Evolutionary conservation across 2,888 invertebrate genomes (phyloP), one percentile per base, ranked within the genome.

Genomic region (Andrena flavipes): DNA sequence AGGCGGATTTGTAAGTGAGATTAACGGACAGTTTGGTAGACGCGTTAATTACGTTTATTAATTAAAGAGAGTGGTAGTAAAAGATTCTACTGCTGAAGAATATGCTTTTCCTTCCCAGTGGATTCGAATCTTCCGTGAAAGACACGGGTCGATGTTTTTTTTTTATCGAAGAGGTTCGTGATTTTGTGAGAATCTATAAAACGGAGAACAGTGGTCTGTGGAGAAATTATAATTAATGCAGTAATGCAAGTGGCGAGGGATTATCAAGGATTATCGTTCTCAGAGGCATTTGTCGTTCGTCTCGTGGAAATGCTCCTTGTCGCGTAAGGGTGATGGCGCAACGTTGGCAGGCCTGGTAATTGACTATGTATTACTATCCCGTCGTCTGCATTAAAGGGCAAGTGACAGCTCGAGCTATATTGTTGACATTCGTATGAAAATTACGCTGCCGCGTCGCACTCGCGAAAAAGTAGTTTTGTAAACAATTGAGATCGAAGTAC

Each of bases 321-420:
- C 7, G 35, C 6, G 16, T n/a, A n/a, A 56, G 35, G 16, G 16
- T 5, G 13, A 29, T 54, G 33, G 23, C 23, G 16, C 62, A n/a
- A 76, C 7, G 85, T 86, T 86, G 83, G 86, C 62, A 76, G 42
- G 48, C 80, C 81, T 86, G 85, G 16, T 69, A 76, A 76, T 76
- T 80, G 83, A 51, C 72, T 72, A 80, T 86, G 76, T 79, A 84
- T 82, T 76, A 82, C 82, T 76, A 74, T 81, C 67, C 62, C 86
- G 89, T 89, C 88, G 88, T 89, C 89, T 88, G 88, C 88, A 89
- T 87, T 80, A 78, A 84, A 80, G 79, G 81, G 82, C 84, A 84
- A 89, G 86, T 87, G 88, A 88, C 88, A 88, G 88, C 77, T 85
- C 87, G 65, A 73, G 67, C 80, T 85, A 77, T 78, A 82, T 88